A percentile compares a stretch with the other conserved stretches of the same genome.
phyloP scores from a whole-genome alignment of 2,113 vertebrate species.

The Tupaia chinensis region DNA sequence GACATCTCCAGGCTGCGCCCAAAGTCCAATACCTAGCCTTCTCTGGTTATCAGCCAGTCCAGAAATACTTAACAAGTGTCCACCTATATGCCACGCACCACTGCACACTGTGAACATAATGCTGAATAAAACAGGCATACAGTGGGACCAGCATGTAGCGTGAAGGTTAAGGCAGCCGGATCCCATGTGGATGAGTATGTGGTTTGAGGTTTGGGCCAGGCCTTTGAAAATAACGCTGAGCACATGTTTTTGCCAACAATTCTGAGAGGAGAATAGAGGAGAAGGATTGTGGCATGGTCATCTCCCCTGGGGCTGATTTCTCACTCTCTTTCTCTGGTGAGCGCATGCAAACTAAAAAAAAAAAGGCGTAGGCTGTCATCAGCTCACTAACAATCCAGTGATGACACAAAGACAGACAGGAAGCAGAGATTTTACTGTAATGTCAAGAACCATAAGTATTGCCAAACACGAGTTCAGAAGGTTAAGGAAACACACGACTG shows the following conservation, averaged over 20 bases:
- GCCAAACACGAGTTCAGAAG: not conserved
- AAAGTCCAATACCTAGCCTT: not conserved
- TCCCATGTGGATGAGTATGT: too few relatives aligned
- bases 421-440: not conserved
- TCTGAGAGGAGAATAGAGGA: too few relatives aligned
- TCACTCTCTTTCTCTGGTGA: too few relatives aligned
- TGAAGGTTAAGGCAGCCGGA: too few relatives aligned
- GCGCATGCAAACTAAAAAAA: not conserved
- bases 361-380: not conserved
- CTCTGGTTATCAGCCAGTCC: not conserved
- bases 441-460: not conserved
- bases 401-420: not conserved
- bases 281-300: too few relatives aligned
- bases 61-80: not conserved
- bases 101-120: not conserved
- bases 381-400: not conserved
- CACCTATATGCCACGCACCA: not conserved
- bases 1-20: not conserved
- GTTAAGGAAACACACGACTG: constrained; percentile 10
- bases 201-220: too few relatives aligned
- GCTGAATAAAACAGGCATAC: not conserved
- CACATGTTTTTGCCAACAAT: too few relatives aligned
- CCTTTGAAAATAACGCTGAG: too few relatives aligned
- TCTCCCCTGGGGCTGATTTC: too few relatives aligned
- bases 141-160: too few relatives aligned